Base-by-base conservation (phyloP, 2,113 vertebrate species). In the Petroica traversi region DNA sequence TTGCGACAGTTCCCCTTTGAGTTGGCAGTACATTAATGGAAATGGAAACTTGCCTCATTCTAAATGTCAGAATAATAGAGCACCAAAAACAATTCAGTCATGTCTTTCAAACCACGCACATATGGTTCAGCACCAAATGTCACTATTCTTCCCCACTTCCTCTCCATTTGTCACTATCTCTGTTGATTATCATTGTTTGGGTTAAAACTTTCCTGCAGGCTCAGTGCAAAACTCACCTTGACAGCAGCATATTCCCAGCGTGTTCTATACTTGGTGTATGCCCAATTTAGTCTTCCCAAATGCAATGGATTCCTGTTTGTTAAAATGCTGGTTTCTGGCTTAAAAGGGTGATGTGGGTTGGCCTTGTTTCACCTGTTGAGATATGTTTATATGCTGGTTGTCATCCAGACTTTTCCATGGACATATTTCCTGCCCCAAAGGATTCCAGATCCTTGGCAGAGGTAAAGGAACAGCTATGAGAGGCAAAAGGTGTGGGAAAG, bases 31-130 rank as follows among this genome's bases (percentile, higher is more conserved):
- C 98, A 98, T 98, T 98, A 98, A 98, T 98, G 98, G 98, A 98
- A 98, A 98, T 98, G 98, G 98, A 98, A 98, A 98, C 98, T 97
- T 98, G 98, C 98, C 98, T 98, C 98, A 97, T 98, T 98, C 98
- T 98, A 98, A 98, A 98, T 98, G 98, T 98, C 98, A 98, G 98
- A 98, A 98, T 98, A 98, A 98, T 98, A 98, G 98, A 96, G 98
- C 97, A 98, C 98, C 98, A 97, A 98, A 98, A 98, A 98, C 98
- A 98, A 98, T 98, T 98, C 98, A 98, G 98, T 98, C 97, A 98
- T 98, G 98, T 98, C 98, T 98, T 98, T 98, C 98, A 98, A 98
- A 98, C 98, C 98, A 98, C 98, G 98, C 98, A 98, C 98, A 98
- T 98, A 98, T 98, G 98, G 98, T 98, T 98, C 97, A 97, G 96